Percentiles rank a stretch among this genome's conserved stretches.
These are phyloP conservation scores for Platygyra sinensis DNA, from an alignment of 64 coral and sea anemone genomes.

Conservation along the genomic window DNA sequence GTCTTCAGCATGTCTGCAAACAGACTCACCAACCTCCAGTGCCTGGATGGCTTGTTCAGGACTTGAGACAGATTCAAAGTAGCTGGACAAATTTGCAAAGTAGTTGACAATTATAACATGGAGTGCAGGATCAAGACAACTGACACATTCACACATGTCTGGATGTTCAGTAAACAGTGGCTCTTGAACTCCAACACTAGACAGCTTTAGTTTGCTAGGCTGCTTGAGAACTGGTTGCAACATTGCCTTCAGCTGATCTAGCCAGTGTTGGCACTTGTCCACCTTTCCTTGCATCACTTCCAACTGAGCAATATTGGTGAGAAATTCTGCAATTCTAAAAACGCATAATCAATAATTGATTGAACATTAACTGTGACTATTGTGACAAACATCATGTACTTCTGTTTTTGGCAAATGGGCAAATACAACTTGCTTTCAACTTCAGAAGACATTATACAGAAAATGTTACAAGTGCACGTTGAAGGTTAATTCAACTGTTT, in stretches of 20 bases:
- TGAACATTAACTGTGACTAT: too few relatives aligned
- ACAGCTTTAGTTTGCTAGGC: not conserved
- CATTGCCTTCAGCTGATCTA: conserved; percentile 58
- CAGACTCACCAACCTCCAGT: conserved; percentile 28
- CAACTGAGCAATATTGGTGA: conserved; percentile 51
- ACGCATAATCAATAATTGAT: not conserved
- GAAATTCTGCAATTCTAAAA: conserved; percentile 63
- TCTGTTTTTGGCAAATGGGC: too few relatives aligned
- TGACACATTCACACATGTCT: conserved; percentile 57
- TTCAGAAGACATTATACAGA: too few relatives aligned
- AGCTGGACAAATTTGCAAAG: conserved; percentile 51
- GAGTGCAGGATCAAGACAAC: conserved; percentile 72
- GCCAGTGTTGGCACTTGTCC: conserved; percentile 40
- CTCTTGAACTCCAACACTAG: conserved; percentile 25
- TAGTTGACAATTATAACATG: conserved; percentile 49
- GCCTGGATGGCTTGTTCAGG: conserved; percentile 17
- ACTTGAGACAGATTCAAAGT: conserved; percentile 37
- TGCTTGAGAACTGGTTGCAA: conserved; percentile 54
- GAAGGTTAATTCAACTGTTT: too few relatives aligned
- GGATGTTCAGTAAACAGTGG: conserved; percentile 51
- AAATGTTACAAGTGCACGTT: too few relatives aligned
- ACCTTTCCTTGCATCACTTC: conserved; percentile 66
- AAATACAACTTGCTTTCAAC: too few relatives aligned
- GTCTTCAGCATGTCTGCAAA: conserved; percentile 51
- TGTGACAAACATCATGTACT: too few relatives aligned